Conservation (phyloP, 2,888 invertebrate genomes). For the Pteria penguin region DNA sequence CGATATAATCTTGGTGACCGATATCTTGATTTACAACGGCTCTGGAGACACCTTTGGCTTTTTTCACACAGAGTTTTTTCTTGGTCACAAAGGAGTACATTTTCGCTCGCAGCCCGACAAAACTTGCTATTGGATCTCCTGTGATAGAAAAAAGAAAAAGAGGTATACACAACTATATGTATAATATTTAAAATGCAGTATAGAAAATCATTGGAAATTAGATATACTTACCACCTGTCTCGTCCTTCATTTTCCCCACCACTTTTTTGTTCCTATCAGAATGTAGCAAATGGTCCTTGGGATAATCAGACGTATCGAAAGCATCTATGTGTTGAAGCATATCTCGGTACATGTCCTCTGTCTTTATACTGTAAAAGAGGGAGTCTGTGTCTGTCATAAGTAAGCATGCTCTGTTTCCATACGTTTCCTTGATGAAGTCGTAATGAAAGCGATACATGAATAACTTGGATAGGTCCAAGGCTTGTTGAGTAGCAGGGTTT, state of each 20-base stretch:
- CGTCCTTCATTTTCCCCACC: constrained; percentile 14
- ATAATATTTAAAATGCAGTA: not conserved
- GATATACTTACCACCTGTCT: constrained; percentile 4
- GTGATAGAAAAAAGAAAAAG: not conserved
- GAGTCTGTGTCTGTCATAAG: constrained; percentile 31
- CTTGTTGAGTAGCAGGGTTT: constrained; percentile 26
- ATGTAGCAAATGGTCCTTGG: constrained; percentile 13
- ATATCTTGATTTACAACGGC: not conserved
- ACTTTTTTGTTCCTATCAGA: constrained; percentile 14
- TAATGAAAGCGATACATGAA: constrained; percentile 35
- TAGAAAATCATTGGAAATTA: not conserved
- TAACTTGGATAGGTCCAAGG: constrained; percentile 29
- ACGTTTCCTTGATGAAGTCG: constrained; percentile 17
- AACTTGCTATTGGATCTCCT: constrained; percentile 3
- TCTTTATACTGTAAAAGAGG: constrained; percentile 20
- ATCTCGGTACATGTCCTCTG: constrained; percentile 23
- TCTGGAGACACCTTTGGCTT: constrained; percentile 12
- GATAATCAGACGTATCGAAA: constrained; percentile 14
- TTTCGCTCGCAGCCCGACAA: constrained; percentile 15
- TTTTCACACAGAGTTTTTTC: not conserved
- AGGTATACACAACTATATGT: not conserved
- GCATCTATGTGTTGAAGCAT: constrained; percentile 20
- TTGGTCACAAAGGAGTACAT: constrained; percentile 22
- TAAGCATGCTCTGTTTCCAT: constrained; percentile 9
- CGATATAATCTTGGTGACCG: not conserved